Percentiles rank a stretch among this genome's conserved stretches.
phyloP scores from a whole-genome alignment of 2,797 vertebrate genomes.

The Sebastes matsubarae region DNA sequence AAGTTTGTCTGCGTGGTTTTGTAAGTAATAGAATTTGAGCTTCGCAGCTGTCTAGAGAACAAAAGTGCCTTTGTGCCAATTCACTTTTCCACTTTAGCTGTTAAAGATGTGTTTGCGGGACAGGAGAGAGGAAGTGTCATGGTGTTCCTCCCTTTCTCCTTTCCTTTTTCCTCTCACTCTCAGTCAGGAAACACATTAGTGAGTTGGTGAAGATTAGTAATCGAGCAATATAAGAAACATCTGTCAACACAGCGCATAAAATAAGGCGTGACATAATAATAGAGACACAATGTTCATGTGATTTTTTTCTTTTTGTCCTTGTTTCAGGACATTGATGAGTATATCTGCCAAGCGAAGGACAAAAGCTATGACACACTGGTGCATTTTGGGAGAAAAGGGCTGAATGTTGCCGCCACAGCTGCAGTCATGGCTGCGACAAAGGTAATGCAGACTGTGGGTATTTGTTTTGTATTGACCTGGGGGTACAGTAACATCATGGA shows the following conservation, averaged over 20 bases:
- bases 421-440: constrained; percentile 98
- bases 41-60: constrained; percentile 2
- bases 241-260: not conserved
- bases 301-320: constrained; percentile 30
- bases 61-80: constrained; percentile 43
- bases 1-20: not conserved
- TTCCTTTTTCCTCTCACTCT: constrained; percentile 48
- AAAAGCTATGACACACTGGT: constrained; percentile 97
- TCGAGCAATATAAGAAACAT: constrained; percentile 2
- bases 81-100: constrained; percentile 44
- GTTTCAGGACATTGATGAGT: constrained; percentile 96
- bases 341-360: constrained; percentile 97
- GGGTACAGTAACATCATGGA: not conserved
- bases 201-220: not conserved
- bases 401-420: constrained; percentile 96
- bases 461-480: constrained; percentile 44
- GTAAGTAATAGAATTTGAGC: constrained; percentile 21
- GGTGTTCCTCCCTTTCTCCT: constrained; percentile 30
- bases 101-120: constrained; percentile 34
- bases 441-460: constrained; percentile 81
- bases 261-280: not conserved
- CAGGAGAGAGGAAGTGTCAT: constrained; percentile 55
- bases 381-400: constrained; percentile 95
- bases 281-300: not conserved
- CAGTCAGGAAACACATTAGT: constrained; percentile 55